Evolutionary conservation across 2,888 invertebrate species (phyloP).

Genomic region (Pseudanteris insignis): DNA sequence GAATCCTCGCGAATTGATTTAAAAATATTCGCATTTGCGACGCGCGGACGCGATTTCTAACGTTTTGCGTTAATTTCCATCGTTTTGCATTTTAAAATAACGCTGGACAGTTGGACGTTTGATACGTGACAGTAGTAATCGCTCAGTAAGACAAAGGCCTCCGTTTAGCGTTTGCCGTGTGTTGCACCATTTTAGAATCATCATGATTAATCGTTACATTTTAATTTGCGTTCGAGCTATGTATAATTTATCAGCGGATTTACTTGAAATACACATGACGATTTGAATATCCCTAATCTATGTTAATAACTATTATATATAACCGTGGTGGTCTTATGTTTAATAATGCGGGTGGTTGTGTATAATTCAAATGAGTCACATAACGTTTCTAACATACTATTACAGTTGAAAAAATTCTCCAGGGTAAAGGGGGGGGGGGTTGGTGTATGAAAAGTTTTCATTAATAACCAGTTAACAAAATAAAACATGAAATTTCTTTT

Average conservation of each 20-base stretch:
- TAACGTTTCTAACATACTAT: too few species aligned
- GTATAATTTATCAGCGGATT: conserved; percentile 14
- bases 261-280: conserved; percentile 2
- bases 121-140: conserved; percentile 23
- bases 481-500: too few species aligned
- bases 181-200: conserved; percentile 1
- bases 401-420: too few species aligned
- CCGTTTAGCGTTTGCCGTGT: conserved; percentile 14
- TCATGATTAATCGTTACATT: conserved; percentile 15
- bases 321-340: conserved; percentile 1
- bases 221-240: conserved; percentile 14
- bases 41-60: conserved; percentile 53
- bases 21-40: conserved; percentile 62
- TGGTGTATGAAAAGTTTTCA: too few species aligned
- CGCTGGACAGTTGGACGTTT: conserved; percentile 10
- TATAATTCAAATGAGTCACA: too few species aligned
- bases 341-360: conserved; percentile 6
- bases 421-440: too few species aligned
- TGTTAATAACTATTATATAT: not conserved
- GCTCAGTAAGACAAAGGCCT: conserved; percentile 15
- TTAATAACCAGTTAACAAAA: too few species aligned
- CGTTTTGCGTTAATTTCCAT: conserved; percentile 24
- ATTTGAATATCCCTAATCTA: conserved; percentile 14
- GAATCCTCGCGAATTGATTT: conserved; percentile 57
- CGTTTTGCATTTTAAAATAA: conserved; percentile 24